Conservation (phyloP, 2,113 vertebrate species). For the Probosciger aterrimus region DNA sequence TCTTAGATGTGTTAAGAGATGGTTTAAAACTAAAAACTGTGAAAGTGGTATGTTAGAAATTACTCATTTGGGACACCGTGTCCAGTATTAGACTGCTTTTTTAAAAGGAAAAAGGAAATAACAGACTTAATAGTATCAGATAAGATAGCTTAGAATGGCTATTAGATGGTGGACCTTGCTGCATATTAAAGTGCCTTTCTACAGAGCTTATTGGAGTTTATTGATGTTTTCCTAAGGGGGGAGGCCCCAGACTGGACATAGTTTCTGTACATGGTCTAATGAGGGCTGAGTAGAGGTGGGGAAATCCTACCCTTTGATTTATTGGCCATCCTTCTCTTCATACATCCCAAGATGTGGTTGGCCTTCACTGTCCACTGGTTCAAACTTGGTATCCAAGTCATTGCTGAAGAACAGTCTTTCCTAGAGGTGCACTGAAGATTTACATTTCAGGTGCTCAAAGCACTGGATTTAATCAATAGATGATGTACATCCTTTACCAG, state of each 20-base stretch:
- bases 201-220: background rate
- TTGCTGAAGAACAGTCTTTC: background rate
- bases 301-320: background rate
- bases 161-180: background rate
- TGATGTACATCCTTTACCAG: background rate
- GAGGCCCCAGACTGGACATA: background rate
- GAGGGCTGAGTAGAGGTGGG: background rate
- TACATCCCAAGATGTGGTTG: background rate
- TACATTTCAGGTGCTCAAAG: background rate
- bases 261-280: background rate
- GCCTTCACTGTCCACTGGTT: background rate
- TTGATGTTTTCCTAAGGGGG: background rate
- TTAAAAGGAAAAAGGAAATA: background rate
- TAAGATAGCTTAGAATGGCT: background rate
- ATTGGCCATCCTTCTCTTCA: background rate
- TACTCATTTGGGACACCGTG: background rate
- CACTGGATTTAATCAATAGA: background rate
- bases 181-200: background rate
- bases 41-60: background rate
- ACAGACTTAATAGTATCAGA: background rate
- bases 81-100: background rate
- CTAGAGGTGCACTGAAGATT: background rate
- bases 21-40: background rate
- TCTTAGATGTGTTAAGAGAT: background rate
- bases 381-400: background rate